A percentile compares a stretch with the other conserved stretches of the same genome.
Conservation (phyloP, 2,888 invertebrate genomes). For the Mycalesis mineus region DNA sequence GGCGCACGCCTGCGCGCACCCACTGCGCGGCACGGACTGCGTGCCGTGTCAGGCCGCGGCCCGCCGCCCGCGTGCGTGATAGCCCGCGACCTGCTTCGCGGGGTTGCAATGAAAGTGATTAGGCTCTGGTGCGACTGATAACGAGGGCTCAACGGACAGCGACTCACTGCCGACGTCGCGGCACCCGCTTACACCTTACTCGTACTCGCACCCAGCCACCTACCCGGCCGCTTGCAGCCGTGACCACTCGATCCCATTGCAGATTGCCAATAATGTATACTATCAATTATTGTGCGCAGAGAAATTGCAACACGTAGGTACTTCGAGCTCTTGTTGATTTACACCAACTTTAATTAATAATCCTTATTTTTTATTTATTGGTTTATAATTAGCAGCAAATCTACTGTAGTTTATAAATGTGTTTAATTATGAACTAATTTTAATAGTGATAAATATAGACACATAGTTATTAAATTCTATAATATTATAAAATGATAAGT, state of each 20-base stretch:
- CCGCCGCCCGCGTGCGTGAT: constrained; percentile 46
- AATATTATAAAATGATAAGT: too few species aligned
- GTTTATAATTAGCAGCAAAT: too few species aligned
- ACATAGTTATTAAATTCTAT: too few species aligned
- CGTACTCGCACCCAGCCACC: background rate
- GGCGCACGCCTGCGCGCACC: constrained; percentile 43
- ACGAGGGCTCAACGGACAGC: constrained; percentile 66
- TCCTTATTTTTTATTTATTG: too few species aligned
- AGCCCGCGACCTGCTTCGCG: constrained; percentile 62
- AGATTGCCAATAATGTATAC: background rate
- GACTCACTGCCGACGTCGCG: constrained; percentile 13
- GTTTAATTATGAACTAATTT: too few species aligned
- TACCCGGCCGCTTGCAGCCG: too few species aligned
- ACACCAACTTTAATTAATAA: too few species aligned
- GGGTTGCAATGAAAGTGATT: constrained; percentile 75
- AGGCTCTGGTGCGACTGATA: constrained; percentile 69
- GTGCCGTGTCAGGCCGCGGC: constrained; percentile 28
- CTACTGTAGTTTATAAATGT: too few species aligned
- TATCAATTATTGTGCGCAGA: constrained; percentile 4
- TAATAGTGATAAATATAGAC: too few species aligned
- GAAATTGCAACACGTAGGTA: background rate
- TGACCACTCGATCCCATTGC: background rate
- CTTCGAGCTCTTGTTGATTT: background rate
- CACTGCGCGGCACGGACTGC: constrained; percentile 38
- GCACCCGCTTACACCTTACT: background rate